These are phyloP conservation scores for Dimorphilus gyrociliatus DNA, from an alignment of 2,888 invertebrate species.

Conservation along the genomic window DNA sequence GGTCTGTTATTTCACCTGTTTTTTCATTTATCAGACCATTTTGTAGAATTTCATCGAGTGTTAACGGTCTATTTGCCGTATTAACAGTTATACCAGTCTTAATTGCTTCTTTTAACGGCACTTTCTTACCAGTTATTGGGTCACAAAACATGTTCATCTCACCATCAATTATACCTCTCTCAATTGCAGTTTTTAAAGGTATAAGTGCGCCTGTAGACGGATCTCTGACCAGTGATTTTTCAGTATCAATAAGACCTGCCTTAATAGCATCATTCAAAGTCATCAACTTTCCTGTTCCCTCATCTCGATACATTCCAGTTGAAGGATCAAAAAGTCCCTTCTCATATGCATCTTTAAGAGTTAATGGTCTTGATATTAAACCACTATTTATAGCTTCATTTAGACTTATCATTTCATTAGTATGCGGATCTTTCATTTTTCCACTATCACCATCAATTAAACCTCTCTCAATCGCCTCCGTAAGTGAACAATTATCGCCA, in stretches of 20 bases:
- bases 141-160: conserved; percentile 20
- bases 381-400: conserved; percentile 56
- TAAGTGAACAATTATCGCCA: conserved; percentile 63
- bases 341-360: conserved; percentile 39
- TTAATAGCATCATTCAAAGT: no score
- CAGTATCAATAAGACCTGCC: conserved; percentile 71
- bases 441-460: conserved; percentile 66
- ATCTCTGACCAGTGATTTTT: conserved; percentile 41
- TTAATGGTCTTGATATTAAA: conserved; percentile 43
- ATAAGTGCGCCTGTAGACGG: conserved; percentile 49
- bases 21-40: conserved; percentile 19
- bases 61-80: no score
- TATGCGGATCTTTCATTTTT: conserved; percentile 57
- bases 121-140: conserved; percentile 8
- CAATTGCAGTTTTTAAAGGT: conserved; percentile 7
- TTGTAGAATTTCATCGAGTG: conserved; percentile 10
- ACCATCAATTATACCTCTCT: conserved; percentile 48
- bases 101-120: conserved; percentile 12
- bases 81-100: no score
- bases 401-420: conserved; percentile 49
- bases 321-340: conserved; percentile 27
- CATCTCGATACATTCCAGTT: conserved; percentile 11
- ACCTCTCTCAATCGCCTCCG: conserved; percentile 59
- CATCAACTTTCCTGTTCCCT: conserved; percentile 6
- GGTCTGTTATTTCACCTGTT: conserved; percentile 36